Evolutionary conservation across 1,140 invertebrate genomes (phyloP).

Genomic region (Cotesia chilonis): DNA sequence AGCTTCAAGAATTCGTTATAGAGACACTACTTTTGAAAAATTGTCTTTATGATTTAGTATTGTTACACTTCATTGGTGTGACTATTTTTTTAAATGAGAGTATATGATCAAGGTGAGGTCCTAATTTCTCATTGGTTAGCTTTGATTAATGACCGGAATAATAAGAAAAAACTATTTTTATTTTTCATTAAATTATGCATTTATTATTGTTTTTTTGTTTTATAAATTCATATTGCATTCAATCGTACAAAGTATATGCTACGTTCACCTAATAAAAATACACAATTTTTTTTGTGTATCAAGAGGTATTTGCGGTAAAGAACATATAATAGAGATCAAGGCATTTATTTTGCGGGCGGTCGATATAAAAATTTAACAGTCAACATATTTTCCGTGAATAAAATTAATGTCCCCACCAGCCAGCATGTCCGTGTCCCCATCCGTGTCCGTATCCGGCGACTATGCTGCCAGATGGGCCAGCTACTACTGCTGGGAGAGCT

Average conservation of each 20-base stretch:
- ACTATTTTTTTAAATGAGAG: no score
- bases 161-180: no score
- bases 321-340: slow-evolving; percentile 8
- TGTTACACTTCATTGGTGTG: no score
- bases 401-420: slow-evolving; percentile 42
- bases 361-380: background rate
- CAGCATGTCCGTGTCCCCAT: slow-evolving; percentile 32
- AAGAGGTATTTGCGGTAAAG: background rate
- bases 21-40: background rate
- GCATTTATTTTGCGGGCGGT: background rate
- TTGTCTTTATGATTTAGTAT: background rate
- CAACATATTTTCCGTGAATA: background rate
- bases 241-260: background rate
- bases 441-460: slow-evolving; percentile 54
- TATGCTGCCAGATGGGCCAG: slow-evolving; percentile 62
- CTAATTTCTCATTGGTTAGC: no score
- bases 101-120: no score
- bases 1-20: background rate
- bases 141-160: no score
- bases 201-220: background rate
- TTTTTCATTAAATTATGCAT: no score
- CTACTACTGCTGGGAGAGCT: slow-evolving; percentile 56
- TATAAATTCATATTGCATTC: background rate
- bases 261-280: background rate
- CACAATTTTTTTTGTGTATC: background rate